A percentile compares a stretch with the other conserved stretches of the same genome.
These are phyloP conservation scores for Pristionchus arcanus DNA, from an alignment of 2,888 invertebrate genomes.

Conservation along the genomic window DNA sequence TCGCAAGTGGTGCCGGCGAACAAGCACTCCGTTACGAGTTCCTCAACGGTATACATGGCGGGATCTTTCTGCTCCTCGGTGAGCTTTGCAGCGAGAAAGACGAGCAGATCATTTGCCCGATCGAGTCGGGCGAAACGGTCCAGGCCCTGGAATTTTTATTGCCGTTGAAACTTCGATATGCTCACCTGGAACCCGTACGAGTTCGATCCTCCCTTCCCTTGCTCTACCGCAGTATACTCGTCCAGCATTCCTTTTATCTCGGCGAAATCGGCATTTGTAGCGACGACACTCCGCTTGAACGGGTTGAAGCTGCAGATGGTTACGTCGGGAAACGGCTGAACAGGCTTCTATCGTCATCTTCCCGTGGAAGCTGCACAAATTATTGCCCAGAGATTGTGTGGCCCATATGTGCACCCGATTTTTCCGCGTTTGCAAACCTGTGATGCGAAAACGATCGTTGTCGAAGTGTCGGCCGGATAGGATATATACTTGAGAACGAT, in stretches of 20 bases:
- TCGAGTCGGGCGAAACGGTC: not conserved
- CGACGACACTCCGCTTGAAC: conserved; percentile 26
- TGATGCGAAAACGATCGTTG: too few relatives aligned
- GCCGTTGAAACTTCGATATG: too few relatives aligned
- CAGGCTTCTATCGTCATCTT: too few relatives aligned
- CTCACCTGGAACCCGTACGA: conserved; percentile 1
- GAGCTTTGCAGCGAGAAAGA: not conserved
- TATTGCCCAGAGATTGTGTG: too few relatives aligned
- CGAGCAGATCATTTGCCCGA: not conserved
- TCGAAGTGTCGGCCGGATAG: too few relatives aligned
- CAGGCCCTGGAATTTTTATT: not conserved
- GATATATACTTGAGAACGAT: too few relatives aligned
- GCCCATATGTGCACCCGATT: too few relatives aligned
- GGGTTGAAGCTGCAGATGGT: conserved; percentile 52
- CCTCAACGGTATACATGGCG: not conserved
- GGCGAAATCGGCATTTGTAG: not conserved
- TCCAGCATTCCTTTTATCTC: not conserved
- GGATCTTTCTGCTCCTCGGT: conserved; percentile 27
- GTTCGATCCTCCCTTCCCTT: not conserved
- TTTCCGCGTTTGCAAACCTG: too few relatives aligned
- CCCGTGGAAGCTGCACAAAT: too few relatives aligned
- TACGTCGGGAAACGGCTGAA: conserved; percentile 43
- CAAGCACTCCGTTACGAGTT: conserved; percentile 49
- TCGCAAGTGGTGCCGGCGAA: conserved; percentile 8
- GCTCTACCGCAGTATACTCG: not conserved